phyloP scores from a whole-genome alignment of 2,888 invertebrate genomes.

The Operophtera brumata region DNA sequence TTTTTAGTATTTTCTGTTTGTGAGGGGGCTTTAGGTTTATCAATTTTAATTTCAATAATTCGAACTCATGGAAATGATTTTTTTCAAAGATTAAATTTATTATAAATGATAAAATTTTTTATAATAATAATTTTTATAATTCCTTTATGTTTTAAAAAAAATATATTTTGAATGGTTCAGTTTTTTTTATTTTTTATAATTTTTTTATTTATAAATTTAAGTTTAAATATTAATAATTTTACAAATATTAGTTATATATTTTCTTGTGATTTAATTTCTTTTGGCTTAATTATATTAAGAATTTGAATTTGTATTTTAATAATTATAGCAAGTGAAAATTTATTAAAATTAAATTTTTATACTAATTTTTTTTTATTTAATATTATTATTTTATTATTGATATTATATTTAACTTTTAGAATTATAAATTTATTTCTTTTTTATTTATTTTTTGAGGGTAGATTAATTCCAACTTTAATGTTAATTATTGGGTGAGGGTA shows the following conservation, averaged over 20 bases:
- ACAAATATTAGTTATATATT: slow-evolving; percentile 65
- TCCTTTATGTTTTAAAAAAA: slow-evolving; percentile 73
- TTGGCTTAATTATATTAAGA: slow-evolving; percentile 78
- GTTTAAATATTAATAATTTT: slow-evolving; percentile 55
- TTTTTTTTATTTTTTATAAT: slow-evolving; percentile 72
- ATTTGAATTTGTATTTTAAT: slow-evolving; percentile 83
- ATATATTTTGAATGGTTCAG: slow-evolving; percentile 78
- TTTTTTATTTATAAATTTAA: slow-evolving; percentile 72
- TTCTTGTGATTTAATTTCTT: slow-evolving; percentile 77
- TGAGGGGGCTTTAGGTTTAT: slow-evolving; percentile 83
- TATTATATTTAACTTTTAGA: slow-evolving; percentile 81
- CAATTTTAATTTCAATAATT: slow-evolving; percentile 82
- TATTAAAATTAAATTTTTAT: slow-evolving; percentile 68
- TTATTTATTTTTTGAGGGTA: slow-evolving; percentile 86
- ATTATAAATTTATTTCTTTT: slow-evolving; percentile 82
- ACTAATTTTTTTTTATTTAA: slow-evolving; percentile 75
- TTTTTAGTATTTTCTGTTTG: slow-evolving; percentile 83
- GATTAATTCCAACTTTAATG: slow-evolving; percentile 84
- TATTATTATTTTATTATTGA: slow-evolving; percentile 75
- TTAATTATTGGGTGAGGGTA: slow-evolving; percentile 85
- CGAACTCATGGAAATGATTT: slow-evolving; percentile 83
- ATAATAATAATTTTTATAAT: slow-evolving; percentile 72
- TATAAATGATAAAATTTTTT: slow-evolving; percentile 81
- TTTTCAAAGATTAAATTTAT: slow-evolving; percentile 80
- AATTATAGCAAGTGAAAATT: slow-evolving; percentile 78